Conservation (phyloP, 1,140 invertebrate genomes). For the Pachyrhynchus sulphureomaculatus region DNA sequence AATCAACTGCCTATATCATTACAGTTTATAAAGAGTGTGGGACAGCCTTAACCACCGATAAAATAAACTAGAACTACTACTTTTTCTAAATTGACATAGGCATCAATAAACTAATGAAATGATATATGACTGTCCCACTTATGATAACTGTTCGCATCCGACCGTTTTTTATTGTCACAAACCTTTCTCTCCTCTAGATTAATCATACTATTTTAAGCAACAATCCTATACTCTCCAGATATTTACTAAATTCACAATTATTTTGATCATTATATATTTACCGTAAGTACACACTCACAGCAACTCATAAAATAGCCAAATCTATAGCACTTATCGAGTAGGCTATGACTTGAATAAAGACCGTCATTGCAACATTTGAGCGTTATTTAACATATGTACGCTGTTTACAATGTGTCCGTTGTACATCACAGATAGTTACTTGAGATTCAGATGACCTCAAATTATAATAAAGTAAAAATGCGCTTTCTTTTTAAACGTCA, state of each 20-base stretch:
- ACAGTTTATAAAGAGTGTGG: too few relatives aligned
- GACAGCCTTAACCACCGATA: too few relatives aligned
- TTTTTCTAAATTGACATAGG: too few relatives aligned
- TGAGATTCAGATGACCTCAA: conserved; percentile 40
- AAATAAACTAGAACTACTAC: too few relatives aligned
- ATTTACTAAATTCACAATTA: conserved; percentile 5
- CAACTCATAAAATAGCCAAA: conserved; percentile 3
- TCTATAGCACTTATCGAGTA: neutral
- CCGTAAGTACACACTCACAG: neutral
- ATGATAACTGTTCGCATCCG: neutral
- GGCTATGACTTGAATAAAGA: conserved; percentile 21
- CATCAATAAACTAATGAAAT: too few relatives aligned
- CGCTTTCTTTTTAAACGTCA: conserved; percentile 11
- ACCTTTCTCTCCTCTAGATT: neutral
- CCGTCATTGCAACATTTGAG: conserved; percentile 47
- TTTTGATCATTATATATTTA: neutral
- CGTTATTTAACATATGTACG: conserved; percentile 50
- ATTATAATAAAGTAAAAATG: conserved; percentile 17
- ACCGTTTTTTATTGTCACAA: conserved; percentile 11
- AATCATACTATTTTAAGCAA: neutral
- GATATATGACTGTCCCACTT: neutral
- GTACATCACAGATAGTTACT: conserved; percentile 46
- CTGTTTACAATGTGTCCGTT: conserved; percentile 45
- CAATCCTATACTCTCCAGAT: conserved; percentile 5
- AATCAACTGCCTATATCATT: too few relatives aligned